Percentiles rank a stretch among this genome's conserved stretches.
Evolutionary conservation across 2,888 invertebrate genomes (phyloP).

Genomic region (Hybos culiciformis): DNA sequence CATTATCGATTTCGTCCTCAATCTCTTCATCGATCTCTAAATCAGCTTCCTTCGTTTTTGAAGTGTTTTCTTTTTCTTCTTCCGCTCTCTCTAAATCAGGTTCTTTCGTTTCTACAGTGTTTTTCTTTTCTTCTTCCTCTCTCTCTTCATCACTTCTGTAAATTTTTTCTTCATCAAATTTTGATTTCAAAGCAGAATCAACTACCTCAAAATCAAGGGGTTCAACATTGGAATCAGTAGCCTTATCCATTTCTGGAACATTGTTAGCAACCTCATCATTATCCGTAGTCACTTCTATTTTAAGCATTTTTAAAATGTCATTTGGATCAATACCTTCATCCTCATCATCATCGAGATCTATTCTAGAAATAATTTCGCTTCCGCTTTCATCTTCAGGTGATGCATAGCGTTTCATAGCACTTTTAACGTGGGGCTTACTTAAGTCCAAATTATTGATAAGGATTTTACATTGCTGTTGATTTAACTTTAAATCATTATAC

Average conservation of each 20-base stretch:
- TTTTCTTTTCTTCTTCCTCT: background rate
- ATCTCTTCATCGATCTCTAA: too few relatives aligned
- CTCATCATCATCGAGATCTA: conserved; percentile 14
- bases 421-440: background rate
- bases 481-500: conserved; percentile 27
- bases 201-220: too few relatives aligned
- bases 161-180: background rate
- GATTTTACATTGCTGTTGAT: conserved; percentile 25
- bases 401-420: background rate
- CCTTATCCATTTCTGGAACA: conserved; percentile 2
- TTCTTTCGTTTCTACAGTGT: conserved; percentile 3
- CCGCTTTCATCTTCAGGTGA: conserved; percentile 4
- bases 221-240: conserved; percentile 9
- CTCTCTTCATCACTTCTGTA: background rate
- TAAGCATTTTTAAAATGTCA: conserved; percentile 3
- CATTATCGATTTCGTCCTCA: background rate
- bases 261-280: conserved; percentile 2
- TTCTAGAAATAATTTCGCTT: too few relatives aligned
- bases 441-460: conserved; percentile 23
- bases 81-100: background rate
- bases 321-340: conserved; percentile 8
- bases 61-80: background rate
- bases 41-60: conserved; percentile 5
- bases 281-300: background rate
- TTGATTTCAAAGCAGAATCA: conserved; percentile 4